These are phyloP conservation scores for Eilema griseolum DNA, from an alignment of 2,888 invertebrate genomes.

Conservation along the genomic window DNA sequence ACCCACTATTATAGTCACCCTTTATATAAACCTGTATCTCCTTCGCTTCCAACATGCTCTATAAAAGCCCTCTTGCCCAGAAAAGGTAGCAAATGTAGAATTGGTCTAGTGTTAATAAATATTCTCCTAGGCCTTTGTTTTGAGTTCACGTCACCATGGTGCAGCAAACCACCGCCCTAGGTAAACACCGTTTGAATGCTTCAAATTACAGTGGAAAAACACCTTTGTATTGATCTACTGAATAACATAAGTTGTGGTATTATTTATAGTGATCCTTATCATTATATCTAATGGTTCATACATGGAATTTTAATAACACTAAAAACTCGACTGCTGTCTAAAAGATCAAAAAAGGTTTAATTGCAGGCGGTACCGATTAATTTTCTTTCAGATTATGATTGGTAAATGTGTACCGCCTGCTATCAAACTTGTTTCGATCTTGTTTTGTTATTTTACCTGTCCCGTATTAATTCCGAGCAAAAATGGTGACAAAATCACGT, in stretches of 20 bases:
- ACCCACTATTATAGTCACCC: no score
- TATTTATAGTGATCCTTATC: background rate
- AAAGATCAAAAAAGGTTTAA: no score
- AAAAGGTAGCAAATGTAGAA: conserved; percentile 18
- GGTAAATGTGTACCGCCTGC: no score
- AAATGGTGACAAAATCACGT: no score
- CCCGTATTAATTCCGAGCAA: no score
- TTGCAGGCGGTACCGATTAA: no score
- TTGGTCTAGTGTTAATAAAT: conserved; percentile 27
- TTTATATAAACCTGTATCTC: no score
- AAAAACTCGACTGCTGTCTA: no score
- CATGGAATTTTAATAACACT: background rate
- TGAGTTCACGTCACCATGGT: conserved; percentile 37
- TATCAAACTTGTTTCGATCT: no score
- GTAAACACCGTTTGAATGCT: conserved; percentile 21
- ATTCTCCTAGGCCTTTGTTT: conserved; percentile 31
- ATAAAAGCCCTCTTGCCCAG: conserved; percentile 17
- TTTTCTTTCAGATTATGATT: no score
- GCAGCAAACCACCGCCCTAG: conserved; percentile 3
- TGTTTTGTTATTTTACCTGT: no score
- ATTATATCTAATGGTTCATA: background rate
- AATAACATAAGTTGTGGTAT: conserved; percentile 23
- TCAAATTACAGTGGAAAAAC: conserved; percentile 5
- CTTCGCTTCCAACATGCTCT: no score
- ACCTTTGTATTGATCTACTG: background rate